Evolutionary conservation across 2,113 vertebrate genomes (phyloP), one percentile per base, ranked within the genome.

Genomic region (Hystrix cristata): DNA sequence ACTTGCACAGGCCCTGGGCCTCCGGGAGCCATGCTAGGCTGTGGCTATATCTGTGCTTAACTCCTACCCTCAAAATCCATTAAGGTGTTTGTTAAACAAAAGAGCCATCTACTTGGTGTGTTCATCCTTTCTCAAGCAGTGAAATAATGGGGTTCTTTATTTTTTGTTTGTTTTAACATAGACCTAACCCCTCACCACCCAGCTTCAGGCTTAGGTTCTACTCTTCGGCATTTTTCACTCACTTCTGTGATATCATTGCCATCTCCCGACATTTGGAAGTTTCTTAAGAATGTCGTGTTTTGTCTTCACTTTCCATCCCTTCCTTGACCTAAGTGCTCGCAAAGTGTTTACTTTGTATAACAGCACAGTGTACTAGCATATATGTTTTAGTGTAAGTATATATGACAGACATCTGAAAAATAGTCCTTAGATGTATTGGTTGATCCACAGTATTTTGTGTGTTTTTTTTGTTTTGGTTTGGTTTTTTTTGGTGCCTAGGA

Each of bases 51-150:
- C 57, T 78, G 2, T 72, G 84, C 89, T 69, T 18, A 92, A 46
- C 51, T 80, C 46, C 67, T 21, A 23, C 76, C 27, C 93, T 69
- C 15, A 60, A 94, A 93, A 94, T 92, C 94, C 85, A 95, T 72
- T 92, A 87, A 94, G 90, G 76, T 93, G 60, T 79, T 98, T 97
- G 92, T 96, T 95, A 96, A 97, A 97, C 96, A 97, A 97, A 97
- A 84, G 93, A 95, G 57, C 38, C 69, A 82, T 87, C 91, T 93
- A 87, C 96, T 92, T 94, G 84, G 87, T 38, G 59, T 59, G 84
- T 76, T 69, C 83, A 87, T 64, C 25, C 43, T 92, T 93, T 78
- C 80, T 71, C 84, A 95, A 85, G 46, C 53, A 91, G 87, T 89
- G 55, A 88, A 90, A 96, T 95, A 95, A 97, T 78, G 21, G 53